Evolutionary conservation across 2,888 invertebrate genomes (phyloP).

Genomic region (Ennomos erosarius): DNA sequence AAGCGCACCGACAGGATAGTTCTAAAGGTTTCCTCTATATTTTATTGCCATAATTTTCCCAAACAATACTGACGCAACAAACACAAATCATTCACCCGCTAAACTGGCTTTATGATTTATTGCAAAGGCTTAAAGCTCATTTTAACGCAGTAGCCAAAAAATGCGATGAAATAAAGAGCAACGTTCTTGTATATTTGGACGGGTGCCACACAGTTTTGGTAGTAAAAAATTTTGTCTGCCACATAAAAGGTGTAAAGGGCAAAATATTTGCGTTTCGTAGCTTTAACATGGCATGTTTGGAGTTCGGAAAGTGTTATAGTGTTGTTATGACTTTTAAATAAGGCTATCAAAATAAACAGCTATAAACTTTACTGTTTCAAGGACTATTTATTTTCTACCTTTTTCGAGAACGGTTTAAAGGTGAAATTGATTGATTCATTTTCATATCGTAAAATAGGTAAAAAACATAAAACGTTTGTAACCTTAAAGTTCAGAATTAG

Average conservation of each 20-base stretch:
- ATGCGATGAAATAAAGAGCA: conserved; percentile 24
- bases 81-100: conserved; percentile 42
- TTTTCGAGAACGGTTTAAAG: too few relatives aligned
- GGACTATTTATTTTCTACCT: not conserved
- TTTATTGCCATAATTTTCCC: conserved; percentile 76
- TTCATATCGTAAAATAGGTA: too few relatives aligned
- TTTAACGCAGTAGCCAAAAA: conserved; percentile 24
- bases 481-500: too few relatives aligned
- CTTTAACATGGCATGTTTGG: conserved; percentile 43
- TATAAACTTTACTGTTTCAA: conserved; percentile 1
- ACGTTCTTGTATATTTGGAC: conserved; percentile 60
- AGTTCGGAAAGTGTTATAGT: conserved; percentile 25
- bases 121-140: conserved; percentile 41
- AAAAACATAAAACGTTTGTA: too few relatives aligned
- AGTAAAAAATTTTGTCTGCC: conserved; percentile 68
- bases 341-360: conserved; percentile 3
- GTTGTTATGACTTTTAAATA: conserved; percentile 23
- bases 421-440: too few relatives aligned
- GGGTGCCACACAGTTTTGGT: conserved; percentile 67
- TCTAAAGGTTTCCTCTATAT: conserved; percentile 70
- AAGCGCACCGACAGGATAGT: conserved; percentile 53
- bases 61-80: conserved; percentile 65
- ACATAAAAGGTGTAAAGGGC: conserved; percentile 70
- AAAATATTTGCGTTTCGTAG: conserved; percentile 69
- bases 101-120: conserved; percentile 34